A percentile compares a stretch with the other conserved stretches of the same genome.
phyloP scores from a whole-genome alignment of 2,888 invertebrate genomes.

The Hirtodrosophila histrioides region DNA sequence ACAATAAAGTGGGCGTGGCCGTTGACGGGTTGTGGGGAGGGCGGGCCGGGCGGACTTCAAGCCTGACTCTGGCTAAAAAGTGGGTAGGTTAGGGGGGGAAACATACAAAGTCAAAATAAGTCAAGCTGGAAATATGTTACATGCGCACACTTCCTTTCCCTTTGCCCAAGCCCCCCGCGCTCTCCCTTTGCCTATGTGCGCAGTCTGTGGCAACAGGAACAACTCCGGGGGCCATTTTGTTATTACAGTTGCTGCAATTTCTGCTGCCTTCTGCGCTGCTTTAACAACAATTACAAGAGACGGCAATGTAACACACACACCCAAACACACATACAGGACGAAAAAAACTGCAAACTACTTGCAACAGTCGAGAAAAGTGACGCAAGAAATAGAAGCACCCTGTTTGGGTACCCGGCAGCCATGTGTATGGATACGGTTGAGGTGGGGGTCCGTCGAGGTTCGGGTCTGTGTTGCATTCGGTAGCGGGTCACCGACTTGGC shows the following conservation, averaged over 20 bases:
- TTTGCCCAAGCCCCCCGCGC: neutral
- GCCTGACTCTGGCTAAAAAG: constrained; percentile 14
- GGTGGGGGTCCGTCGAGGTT: constrained; percentile 1
- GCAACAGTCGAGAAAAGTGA: constrained; percentile 21
- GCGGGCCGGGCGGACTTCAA: constrained; percentile 2
- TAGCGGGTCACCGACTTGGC: constrained; percentile 54
- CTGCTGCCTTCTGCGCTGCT: constrained; percentile 59
- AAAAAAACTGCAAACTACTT: constrained; percentile 29
- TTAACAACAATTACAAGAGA: constrained; percentile 71
- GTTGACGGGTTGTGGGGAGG: neutral
- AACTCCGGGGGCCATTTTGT: constrained; percentile 78
- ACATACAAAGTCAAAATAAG: constrained; percentile 72
- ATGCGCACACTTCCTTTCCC: constrained; percentile 35
- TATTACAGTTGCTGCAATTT: constrained; percentile 77
- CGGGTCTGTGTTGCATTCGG: constrained; percentile 25
- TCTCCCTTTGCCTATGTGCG: constrained; percentile 1
- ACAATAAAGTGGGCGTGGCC: constrained; percentile 33
- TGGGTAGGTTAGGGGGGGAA: constrained; percentile 35
- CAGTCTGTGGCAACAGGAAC: constrained; percentile 50
- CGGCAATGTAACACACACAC: constrained; percentile 30
- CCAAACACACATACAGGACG: constrained; percentile 15
- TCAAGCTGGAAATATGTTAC: constrained; percentile 75
- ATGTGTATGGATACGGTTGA: no score
- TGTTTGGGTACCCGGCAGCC: constrained; percentile 28
- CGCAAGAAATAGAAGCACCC: constrained; percentile 57